These are phyloP conservation scores for Chloroceryle aenea DNA, from an alignment of 2,113 vertebrate species.

Conservation along the genomic window DNA sequence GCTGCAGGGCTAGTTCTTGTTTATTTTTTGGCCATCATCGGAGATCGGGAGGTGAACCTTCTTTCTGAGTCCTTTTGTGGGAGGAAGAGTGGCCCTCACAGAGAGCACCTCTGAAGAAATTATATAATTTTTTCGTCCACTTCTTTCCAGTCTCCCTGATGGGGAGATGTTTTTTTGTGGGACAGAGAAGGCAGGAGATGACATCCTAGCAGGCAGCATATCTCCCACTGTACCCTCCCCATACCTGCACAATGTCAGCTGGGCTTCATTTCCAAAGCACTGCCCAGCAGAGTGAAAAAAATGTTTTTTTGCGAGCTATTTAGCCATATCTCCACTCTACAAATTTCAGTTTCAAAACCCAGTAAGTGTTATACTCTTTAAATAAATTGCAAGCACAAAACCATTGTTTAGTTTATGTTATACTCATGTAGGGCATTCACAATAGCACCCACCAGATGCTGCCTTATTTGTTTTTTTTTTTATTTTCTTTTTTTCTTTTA, in stretches of 20 bases:
- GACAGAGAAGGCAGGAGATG: neutral
- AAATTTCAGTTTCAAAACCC: neutral
- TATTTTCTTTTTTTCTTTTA: neutral
- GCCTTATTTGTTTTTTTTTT: too few relatives aligned
- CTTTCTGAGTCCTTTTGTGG: neutral
- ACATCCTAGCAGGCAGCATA: fast-evolving
- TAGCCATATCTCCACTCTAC: neutral
- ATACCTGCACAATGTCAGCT: neutral
- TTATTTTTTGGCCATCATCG: neutral
- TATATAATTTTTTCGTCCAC: fast-evolving
- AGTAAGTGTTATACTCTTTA: neutral
- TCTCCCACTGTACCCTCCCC: fast-evolving
- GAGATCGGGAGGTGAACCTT: neutral
- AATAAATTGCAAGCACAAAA: neutral
- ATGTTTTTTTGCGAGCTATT: neutral
- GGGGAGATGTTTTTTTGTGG: neutral
- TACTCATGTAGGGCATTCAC: neutral
- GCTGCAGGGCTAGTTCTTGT: neutral
- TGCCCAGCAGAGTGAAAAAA: neutral
- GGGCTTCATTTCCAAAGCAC: fast-evolving
- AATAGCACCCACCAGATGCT: neutral
- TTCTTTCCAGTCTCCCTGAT: neutral
- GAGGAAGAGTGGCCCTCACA: fast-evolving
- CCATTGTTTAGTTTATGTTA: neutral
- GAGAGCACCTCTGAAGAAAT: neutral